Evolutionary conservation across 1,140 invertebrate species (phyloP).

Genomic region (Copidosoma floridanum): DNA sequence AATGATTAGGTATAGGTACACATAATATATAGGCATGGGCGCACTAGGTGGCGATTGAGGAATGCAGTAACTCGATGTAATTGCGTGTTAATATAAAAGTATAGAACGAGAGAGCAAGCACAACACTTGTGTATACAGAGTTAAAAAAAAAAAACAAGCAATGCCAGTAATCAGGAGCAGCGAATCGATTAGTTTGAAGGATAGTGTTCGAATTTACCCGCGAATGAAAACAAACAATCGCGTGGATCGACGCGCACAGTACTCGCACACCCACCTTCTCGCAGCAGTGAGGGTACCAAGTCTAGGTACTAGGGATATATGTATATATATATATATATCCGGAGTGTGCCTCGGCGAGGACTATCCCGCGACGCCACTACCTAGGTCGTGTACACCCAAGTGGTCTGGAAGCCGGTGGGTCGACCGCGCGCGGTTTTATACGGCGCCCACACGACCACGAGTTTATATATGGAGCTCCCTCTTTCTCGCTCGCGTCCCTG

Average conservation of each 20-base stretch:
- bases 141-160: background rate
- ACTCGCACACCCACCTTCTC: too few species aligned
- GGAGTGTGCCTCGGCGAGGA: background rate
- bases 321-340: background rate
- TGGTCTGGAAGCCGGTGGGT: conserved; percentile 5
- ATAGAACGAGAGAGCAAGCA: background rate
- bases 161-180: background rate
- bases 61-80: too few species aligned
- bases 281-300: too few species aligned
- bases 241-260: too few species aligned
- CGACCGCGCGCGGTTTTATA: conserved; percentile 48
- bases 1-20: too few species aligned
- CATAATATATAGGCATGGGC: too few species aligned
- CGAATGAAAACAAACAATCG: too few species aligned
- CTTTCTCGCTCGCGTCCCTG: too few species aligned
- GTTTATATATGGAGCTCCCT: background rate
- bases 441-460: conserved; percentile 46
- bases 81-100: too few species aligned
- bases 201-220: too few species aligned
- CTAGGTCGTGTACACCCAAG: background rate
- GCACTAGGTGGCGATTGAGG: too few species aligned
- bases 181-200: too few species aligned
- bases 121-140: conserved; percentile 12
- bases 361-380: conserved; percentile 30
- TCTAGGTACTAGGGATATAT: background rate